phyloP scores from a whole-genome alignment of 1,140 invertebrate species.

The Mizuhopecten yessoensis region DNA sequence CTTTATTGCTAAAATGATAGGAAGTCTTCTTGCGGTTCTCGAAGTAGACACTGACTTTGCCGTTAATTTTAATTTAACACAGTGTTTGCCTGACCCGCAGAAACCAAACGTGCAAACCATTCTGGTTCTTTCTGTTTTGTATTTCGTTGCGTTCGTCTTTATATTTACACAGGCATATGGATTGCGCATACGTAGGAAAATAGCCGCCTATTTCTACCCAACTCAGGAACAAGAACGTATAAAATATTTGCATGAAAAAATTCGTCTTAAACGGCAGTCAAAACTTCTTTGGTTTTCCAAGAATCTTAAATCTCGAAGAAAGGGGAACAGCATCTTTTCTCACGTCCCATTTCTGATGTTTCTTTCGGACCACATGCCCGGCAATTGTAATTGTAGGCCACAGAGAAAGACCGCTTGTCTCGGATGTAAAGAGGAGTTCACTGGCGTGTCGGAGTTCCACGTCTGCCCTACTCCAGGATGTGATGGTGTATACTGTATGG shows the following conservation, averaged over 20 bases:
- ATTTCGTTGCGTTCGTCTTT: constrained; percentile 31
- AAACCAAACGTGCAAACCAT: neutral
- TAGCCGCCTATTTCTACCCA: constrained; percentile 48
- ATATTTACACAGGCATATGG: constrained; percentile 46
- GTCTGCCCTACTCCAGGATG: neutral
- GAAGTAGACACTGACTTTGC: constrained; percentile 38
- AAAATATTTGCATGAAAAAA: constrained; percentile 43
- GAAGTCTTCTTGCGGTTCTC: constrained; percentile 30
- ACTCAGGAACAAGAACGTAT: constrained; percentile 40
- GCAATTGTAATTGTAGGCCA: neutral
- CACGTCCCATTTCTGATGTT: neutral
- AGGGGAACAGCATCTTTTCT: neutral
- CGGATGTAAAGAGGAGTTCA: neutral
- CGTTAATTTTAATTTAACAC: constrained; percentile 47
- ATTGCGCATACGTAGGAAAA: constrained; percentile 16
- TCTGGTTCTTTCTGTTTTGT: neutral
- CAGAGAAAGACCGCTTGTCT: neutral
- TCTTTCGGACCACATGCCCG: neutral
- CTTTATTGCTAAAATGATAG: constrained; percentile 44
- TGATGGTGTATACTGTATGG: neutral
- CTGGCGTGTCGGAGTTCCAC: neutral
- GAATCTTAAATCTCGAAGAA: neutral
- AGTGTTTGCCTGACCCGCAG: constrained; percentile 44
- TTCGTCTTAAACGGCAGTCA: neutral
- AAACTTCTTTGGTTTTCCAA: neutral